Evolutionary conservation across 2,113 vertebrate species (phyloP).

Genomic region (Cyprinodon variegatus): DNA sequence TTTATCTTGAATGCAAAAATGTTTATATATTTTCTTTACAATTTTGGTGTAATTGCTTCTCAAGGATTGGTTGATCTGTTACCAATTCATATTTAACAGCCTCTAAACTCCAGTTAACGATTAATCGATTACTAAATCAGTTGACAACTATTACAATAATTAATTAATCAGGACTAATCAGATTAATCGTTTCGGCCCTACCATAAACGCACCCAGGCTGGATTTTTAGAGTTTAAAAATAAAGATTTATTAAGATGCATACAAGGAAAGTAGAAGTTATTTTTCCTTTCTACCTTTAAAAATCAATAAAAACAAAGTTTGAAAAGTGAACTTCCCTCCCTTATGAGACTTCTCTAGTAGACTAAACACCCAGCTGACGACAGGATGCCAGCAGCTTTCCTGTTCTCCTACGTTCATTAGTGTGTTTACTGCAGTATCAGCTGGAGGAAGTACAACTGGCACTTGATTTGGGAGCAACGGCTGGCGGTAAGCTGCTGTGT

Average conservation of each 20-base stretch:
- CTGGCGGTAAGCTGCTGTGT: constrained; percentile 40
- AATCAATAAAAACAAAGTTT: neutral
- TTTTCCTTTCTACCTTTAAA: neutral
- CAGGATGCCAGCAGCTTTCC: constrained; percentile 16
- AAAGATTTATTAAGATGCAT: neutral
- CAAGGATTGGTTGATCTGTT: too few species aligned
- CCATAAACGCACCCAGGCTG: neutral
- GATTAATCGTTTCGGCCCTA: too few species aligned
- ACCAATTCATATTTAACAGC: too few species aligned
- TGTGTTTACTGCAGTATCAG: constrained; percentile 37
- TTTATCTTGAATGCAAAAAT: too few species aligned
- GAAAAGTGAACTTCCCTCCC: neutral
- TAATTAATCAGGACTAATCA: too few species aligned
- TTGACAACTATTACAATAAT: too few species aligned
- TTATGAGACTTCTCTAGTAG: neutral
- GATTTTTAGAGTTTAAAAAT: neutral
- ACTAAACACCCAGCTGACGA: constrained; percentile 4
- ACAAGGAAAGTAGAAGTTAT: neutral
- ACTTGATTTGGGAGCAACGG: constrained; percentile 50
- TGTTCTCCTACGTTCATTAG: constrained; percentile 30
- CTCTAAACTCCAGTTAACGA: too few species aligned
- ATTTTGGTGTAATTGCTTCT: too few species aligned
- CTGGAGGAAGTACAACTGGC: constrained; percentile 64
- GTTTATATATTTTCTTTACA: too few species aligned
- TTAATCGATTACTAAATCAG: too few species aligned